phyloP scores from a whole-genome alignment of 1,140 invertebrate species.

The Hormaphis cornu region DNA sequence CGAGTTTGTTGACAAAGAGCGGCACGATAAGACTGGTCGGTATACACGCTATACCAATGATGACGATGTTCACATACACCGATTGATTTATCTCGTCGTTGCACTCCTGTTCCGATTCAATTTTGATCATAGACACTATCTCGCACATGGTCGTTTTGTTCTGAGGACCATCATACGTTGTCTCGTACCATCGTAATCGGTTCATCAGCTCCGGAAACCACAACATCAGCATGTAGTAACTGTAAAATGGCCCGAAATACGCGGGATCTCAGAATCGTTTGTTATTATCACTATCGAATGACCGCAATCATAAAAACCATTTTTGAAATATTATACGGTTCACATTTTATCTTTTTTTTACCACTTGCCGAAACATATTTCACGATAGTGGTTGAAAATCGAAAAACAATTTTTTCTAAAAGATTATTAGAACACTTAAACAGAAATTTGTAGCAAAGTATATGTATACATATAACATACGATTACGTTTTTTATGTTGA shows the following conservation, averaged over 20 bases:
- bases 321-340: too few species aligned
- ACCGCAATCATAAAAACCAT: too few species aligned
- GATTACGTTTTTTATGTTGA: too few species aligned
- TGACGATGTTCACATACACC: not conserved
- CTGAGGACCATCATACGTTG: slow-evolving; percentile 40
- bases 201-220: slow-evolving; percentile 86
- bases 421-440: too few species aligned
- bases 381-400: too few species aligned
- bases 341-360: too few species aligned
- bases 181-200: slow-evolving; percentile 68
- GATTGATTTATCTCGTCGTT: not conserved
- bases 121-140: not conserved
- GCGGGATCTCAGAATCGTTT: too few species aligned
- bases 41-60: slow-evolving; percentile 9
- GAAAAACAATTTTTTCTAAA: too few species aligned
- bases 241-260: slow-evolving; percentile 39
- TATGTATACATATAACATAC: too few species aligned
- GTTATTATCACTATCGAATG: too few species aligned
- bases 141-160: not conserved
- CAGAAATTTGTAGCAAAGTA: too few species aligned
- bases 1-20: slow-evolving; percentile 8
- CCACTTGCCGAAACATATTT: too few species aligned
- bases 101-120: not conserved
- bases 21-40: slow-evolving; percentile 14
- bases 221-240: slow-evolving; percentile 82